Evolutionary conservation across 2,888 invertebrate species (phyloP), one percentile per base, ranked within the genome.

Genomic region (Chrysolina americana): DNA sequence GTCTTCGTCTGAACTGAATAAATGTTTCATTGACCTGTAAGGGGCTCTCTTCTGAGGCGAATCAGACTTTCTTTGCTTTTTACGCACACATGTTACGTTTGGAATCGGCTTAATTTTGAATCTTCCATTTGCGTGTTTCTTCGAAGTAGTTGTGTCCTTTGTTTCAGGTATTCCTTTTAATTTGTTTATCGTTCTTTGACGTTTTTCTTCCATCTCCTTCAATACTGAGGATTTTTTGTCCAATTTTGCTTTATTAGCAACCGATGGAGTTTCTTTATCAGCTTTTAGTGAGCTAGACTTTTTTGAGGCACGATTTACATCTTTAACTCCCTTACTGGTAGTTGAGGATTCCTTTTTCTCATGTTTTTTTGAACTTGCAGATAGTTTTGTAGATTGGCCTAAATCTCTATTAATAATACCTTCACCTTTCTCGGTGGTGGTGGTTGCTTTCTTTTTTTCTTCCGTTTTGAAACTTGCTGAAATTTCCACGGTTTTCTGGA

Each of bases 121-220:
- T 66, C 72, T 75, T 48, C 70, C 53, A 17, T 44, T 70, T 6
- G 23, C 44, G 62, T 59, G 68, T 19, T 62, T 68, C 48, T 75
- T 73, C n/a, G n/a, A 2, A 8, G 41, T 0, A 13, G 41, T 19
- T 19, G 9, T 19, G 47, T 59, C 65, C 10, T 59, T 11, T 28
- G 62, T 15, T 64, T 72, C 71, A 47, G 44, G 21, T 1, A n/a
- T 59, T 41, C 70, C 71, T 77, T 82, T 83, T 21, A 85, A 78
- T 28, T 79, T 80, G 15, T 78, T 78, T 47, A 86, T 80, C 0
- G 82, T 84, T 47, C 86, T 70, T 68, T 83, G 78, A 23, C 85
- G 81, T 76, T 85, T 86, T 68, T 79, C 80, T 77, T 84, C 85
- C 70, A 87, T 71, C 74, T 86, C 83, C 44, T 80, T 78, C n/a